These are phyloP conservation scores for Setipinna tenuifilis DNA, from an alignment of 2,797 vertebrate species.

Conservation along the genomic window DNA sequence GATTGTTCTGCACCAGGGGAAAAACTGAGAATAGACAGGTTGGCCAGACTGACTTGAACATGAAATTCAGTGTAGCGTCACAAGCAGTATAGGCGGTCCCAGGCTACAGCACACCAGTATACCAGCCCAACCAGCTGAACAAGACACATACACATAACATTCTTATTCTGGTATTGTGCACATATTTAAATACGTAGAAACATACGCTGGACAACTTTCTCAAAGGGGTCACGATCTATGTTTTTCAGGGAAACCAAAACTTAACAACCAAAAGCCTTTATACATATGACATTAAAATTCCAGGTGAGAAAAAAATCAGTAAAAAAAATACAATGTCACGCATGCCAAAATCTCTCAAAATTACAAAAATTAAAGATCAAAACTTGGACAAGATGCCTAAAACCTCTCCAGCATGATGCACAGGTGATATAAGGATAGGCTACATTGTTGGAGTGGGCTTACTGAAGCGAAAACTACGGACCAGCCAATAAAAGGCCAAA, in stretches of 20 bases:
- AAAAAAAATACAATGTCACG: background rate
- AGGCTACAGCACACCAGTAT: conserved; percentile 59
- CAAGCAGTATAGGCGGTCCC: too few relatives aligned
- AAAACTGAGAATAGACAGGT: too few relatives aligned
- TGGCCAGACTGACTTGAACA: too few relatives aligned
- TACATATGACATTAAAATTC: background rate
- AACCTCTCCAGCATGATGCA: background rate
- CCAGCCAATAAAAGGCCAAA: background rate
- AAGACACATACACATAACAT: conserved; percentile 51
- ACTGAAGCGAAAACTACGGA: background rate
- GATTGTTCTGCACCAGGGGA: too few relatives aligned
- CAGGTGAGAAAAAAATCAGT: background rate
- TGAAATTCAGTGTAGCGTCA: too few relatives aligned
- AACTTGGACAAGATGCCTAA: background rate
- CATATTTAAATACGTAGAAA: background rate
- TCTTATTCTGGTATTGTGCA: conserved; percentile 31
- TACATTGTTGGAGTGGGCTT: background rate
- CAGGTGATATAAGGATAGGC: background rate
- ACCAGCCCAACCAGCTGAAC: conserved; percentile 65
- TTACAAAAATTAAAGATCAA: background rate
- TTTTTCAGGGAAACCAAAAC: background rate
- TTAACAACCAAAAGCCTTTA: background rate
- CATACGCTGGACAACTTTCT: background rate
- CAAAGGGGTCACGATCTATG: background rate
- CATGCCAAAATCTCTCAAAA: too few relatives aligned